Conservation (phyloP, 2,797 vertebrate species). For the Tapera naevia region DNA sequence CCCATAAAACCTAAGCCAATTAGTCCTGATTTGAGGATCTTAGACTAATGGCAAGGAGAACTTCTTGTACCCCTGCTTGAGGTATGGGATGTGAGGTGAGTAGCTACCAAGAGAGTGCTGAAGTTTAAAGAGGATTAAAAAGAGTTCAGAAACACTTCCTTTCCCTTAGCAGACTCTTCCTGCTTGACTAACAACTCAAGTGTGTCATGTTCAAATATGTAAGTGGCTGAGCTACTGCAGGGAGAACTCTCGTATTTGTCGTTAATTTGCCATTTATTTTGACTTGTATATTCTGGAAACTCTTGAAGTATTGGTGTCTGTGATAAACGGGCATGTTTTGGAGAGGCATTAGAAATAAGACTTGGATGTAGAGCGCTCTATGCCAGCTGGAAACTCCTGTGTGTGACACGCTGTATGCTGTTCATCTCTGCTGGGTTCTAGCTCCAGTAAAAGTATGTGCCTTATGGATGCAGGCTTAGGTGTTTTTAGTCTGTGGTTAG, state of each 20-base stretch:
- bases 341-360: neutral
- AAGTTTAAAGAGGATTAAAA: neutral
- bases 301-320: neutral
- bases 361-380: neutral
- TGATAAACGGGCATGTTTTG: rapidly evolving
- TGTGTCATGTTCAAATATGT: neutral
- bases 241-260: neutral
- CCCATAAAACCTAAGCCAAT: neutral
- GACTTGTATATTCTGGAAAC: neutral
- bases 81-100: too few relatives aligned
- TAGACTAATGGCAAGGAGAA: neutral
- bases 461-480: neutral
- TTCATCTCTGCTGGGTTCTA: neutral
- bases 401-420: too few relatives aligned
- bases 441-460: neutral
- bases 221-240: neutral
- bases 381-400: neutral
- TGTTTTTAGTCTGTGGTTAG: neutral
- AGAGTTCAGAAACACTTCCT: neutral
- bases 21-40: neutral
- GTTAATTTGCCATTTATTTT: neutral
- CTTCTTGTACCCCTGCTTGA: neutral
- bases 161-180: too few relatives aligned
- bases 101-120: neutral
- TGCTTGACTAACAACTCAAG: neutral